Evolutionary conservation across 2,888 invertebrate species (phyloP).

Genomic region (Drosophila monieri): DNA sequence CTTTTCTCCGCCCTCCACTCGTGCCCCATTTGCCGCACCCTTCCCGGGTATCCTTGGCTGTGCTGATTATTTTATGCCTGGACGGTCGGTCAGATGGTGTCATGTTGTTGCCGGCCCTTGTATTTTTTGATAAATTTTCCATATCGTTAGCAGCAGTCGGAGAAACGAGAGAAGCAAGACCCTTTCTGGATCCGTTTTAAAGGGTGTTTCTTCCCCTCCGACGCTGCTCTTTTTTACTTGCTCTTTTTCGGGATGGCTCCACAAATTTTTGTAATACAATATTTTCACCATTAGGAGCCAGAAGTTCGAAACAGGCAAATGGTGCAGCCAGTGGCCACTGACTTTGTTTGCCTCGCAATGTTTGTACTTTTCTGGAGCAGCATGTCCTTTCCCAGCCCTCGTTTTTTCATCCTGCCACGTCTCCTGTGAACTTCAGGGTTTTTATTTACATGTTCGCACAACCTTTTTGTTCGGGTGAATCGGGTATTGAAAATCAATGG

Average conservation of each 20-base stretch:
- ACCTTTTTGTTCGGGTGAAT: constrained; percentile 30
- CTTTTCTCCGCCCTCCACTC: constrained; percentile 42
- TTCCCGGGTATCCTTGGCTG: constrained; percentile 41
- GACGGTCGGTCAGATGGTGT: constrained; percentile 51
- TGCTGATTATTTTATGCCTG: constrained; percentile 74
- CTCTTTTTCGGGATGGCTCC: constrained; percentile 39
- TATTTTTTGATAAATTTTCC: constrained; percentile 76
- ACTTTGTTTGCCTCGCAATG: constrained; percentile 63
- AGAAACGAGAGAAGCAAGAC: constrained; percentile 33
- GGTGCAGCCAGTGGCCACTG: constrained; percentile 49
- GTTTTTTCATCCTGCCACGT: constrained; percentile 11
- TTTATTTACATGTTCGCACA: constrained; percentile 52
- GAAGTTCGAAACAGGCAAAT: constrained; percentile 53
- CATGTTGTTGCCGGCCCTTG: constrained; percentile 49
- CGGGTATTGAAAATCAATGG: not conserved
- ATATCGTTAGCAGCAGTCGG: constrained; percentile 69
- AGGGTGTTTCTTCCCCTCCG: constrained; percentile 27
- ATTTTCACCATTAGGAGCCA: constrained; percentile 72
- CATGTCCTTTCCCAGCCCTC: not conserved
- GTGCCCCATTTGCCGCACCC: constrained; percentile 16
- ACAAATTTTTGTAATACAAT: constrained; percentile 77
- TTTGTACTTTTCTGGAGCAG: constrained; percentile 37
- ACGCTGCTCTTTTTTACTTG: constrained; percentile 15
- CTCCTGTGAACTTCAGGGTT: constrained; percentile 5
- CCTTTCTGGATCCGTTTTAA: constrained; percentile 56